Percentiles rank a stretch among this genome's conserved stretches.
phyloP scores from a whole-genome alignment of 2,888 invertebrate genomes.

The Resseliella maxima region DNA sequence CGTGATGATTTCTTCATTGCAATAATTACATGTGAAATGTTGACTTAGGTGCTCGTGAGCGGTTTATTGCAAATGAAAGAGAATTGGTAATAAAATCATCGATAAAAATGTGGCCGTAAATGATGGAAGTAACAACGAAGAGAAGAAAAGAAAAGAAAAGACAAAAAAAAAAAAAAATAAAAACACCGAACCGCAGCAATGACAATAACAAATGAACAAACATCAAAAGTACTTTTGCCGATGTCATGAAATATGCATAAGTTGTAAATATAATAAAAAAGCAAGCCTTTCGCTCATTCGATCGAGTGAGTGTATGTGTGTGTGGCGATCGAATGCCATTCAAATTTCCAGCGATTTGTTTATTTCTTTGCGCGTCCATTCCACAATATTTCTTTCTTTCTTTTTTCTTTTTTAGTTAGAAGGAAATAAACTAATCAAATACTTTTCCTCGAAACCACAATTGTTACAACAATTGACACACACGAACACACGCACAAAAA shows the following conservation, averaged over 20 bases:
- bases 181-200: slow-evolving; percentile 1
- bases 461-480: background rate
- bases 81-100: slow-evolving; percentile 2
- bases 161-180: too few relatives aligned
- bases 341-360: background rate
- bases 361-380: background rate
- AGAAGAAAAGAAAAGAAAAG: background rate
- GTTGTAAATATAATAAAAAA: background rate
- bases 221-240: slow-evolving; percentile 18
- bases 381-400: too few relatives aligned
- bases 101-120: background rate
- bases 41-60: background rate
- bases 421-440: background rate
- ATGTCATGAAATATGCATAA: background rate
- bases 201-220: background rate
- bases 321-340: background rate
- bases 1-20: slow-evolving; percentile 17
- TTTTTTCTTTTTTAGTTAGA: too few relatives aligned
- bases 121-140: background rate
- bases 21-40: background rate
- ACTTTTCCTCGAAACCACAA: background rate
- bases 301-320: background rate
- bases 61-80: background rate
- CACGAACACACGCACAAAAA: too few relatives aligned
- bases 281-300: background rate